Conservation (phyloP, 2,113 vertebrate species). For the Aphelocoma coerulescens region DNA sequence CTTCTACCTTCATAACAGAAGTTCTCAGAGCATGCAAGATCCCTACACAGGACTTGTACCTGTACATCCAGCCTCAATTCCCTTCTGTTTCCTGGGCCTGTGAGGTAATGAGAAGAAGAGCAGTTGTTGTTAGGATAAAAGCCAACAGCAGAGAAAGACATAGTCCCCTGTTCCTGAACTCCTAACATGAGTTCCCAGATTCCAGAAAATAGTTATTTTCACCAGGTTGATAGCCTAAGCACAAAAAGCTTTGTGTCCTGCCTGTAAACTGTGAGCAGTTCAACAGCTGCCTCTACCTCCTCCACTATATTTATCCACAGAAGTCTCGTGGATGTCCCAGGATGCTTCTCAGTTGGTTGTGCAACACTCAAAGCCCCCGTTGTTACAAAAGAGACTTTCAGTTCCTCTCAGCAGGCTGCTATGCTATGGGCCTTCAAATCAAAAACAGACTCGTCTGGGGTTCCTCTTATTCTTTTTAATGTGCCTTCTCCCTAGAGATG, state of each 20-base stretch:
- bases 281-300: neutral
- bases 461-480: slow-evolving; percentile 2
- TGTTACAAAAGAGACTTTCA: slow-evolving; percentile 37
- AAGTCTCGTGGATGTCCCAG: neutral
- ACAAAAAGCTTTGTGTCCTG: neutral
- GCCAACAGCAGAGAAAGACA: neutral
- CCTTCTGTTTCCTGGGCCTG: neutral
- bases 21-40: neutral
- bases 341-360: neutral
- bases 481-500: neutral
- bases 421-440: neutral
- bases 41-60: neutral
- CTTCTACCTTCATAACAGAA: neutral
- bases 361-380: neutral
- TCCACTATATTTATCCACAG: slow-evolving; percentile 14
- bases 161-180: neutral
- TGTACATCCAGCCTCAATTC: neutral
- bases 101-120: neutral
- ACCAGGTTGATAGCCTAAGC: neutral
- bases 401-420: slow-evolving; percentile 19
- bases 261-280: neutral
- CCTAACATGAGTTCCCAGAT: neutral
- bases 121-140: neutral
- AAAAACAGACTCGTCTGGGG: neutral
- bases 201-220: neutral